Evolutionary conservation across 2,113 vertebrate genomes (phyloP), one percentile per base, ranked within the genome.

Genomic region (Gobio gobio): DNA sequence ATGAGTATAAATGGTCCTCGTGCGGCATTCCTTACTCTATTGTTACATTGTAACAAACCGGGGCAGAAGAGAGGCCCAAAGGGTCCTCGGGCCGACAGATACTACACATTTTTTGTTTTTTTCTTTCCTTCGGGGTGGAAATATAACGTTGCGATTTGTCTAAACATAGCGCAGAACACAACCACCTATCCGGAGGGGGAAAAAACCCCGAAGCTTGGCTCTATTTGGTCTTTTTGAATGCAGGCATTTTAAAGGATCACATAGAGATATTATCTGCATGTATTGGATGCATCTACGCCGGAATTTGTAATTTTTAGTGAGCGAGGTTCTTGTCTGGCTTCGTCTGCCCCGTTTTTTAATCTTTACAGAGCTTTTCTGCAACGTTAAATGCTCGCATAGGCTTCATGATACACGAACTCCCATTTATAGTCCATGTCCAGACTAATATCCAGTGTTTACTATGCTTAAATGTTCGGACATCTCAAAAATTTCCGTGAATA

Each of bases 41-140:
- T 95, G 94, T 95, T 95, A 94, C 91, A 89, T 87, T 91, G 91
- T 94, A 92, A 92, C 90, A 93, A 91, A 84, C 91, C 89, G 94
- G 90, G 92, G 91, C 90, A 92, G 91, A 89, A 86, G 90, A 82
- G 87, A 87, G 77, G 89, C 83, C 73, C 79, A 66, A 68, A 73
- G 86, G 91, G 78, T 86, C 89, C 90, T 90, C 92, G 88, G 86
- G 90, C 89, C 87, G 86, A 33, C n/a, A 75, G 81, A 85, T 75
- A 59, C 64, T 43, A 51, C 72, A 89, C 89, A 51, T 79, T 88
- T 86, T 74, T 70, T 59, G 22, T 56, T 85, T 81, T 74, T 49
- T 82, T 47, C 68, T 66, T 81, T 58, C 56, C 45, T 75, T 66
- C 47, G 43, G 49, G 40, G 51, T 81, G 75, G 59, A 82, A 36